phyloP scores from a whole-genome alignment of 2,888 invertebrate genomes.

The Oscheius sp. region DNA sequence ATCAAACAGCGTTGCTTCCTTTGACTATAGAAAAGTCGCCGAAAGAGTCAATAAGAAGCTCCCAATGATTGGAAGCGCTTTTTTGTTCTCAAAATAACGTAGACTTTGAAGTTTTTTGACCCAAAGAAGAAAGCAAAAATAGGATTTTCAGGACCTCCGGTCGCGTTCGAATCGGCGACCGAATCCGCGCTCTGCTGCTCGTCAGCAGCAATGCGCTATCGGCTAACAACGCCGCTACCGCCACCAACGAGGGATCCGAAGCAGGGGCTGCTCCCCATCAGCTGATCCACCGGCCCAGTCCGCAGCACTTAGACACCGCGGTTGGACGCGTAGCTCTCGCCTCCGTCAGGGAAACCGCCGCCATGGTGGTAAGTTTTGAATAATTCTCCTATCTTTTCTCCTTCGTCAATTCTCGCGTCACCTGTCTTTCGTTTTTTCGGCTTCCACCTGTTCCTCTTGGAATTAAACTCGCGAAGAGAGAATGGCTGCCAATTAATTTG shows the following conservation, averaged over 20 bases:
- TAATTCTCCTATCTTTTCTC: background rate
- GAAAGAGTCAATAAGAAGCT: no score
- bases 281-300: background rate
- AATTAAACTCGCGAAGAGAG: no score
- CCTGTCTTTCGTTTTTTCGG: background rate
- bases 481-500: no score
- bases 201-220: constrained; percentile 15
- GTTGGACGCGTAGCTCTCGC: constrained; percentile 34
- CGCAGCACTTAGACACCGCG: constrained; percentile 5
- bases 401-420: background rate
- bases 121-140: no score
- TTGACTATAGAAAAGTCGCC: no score
- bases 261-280: no score
- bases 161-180: constrained; percentile 63
- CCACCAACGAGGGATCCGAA: background rate
- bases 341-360: constrained; percentile 51
- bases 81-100: no score
- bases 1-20: no score
- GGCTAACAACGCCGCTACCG: no score
- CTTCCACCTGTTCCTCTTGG: background rate
- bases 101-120: background rate
- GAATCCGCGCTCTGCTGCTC: constrained; percentile 52
- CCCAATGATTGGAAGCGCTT: no score
- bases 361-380: constrained; percentile 55
- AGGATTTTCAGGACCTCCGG: constrained; percentile 54